Percentiles rank a stretch among this genome's conserved stretches.
Evolutionary conservation across 2,888 invertebrate genomes (phyloP).

Genomic region (Malthinus seriepunctatus): DNA sequence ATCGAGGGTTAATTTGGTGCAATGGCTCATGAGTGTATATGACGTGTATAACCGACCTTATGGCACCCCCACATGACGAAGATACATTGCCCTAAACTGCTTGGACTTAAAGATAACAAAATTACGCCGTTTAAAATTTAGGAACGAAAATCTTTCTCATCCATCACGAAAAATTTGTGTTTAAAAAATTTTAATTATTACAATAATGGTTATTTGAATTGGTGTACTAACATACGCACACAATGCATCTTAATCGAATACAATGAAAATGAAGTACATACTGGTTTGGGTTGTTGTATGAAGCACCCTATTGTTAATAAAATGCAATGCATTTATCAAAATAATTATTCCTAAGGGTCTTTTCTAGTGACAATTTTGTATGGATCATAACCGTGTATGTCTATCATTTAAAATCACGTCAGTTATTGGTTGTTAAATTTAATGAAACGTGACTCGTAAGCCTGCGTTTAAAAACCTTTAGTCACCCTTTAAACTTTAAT

Average conservation of each 20-base stretch:
- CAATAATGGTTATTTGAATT: too few relatives aligned
- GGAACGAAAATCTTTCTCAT: conserved; percentile 1
- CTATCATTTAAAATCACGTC: conserved; percentile 39
- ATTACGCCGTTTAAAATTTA: background rate
- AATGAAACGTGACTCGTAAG: conserved; percentile 48
- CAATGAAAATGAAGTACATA: conserved; percentile 1
- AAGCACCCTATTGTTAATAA: conserved; percentile 11
- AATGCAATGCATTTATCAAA: conserved; percentile 10
- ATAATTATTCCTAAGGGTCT: conserved; percentile 13
- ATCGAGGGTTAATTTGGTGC: conserved; percentile 31
- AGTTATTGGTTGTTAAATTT: conserved; percentile 41
- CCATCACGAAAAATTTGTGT: background rate
- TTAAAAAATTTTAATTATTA: background rate
- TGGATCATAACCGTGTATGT: conserved; percentile 21
- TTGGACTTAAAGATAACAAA: conserved; percentile 21
- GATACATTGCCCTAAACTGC: conserved; percentile 29
- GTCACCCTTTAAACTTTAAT: conserved; percentile 40
- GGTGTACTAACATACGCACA: too few relatives aligned
- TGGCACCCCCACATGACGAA: conserved; percentile 33
- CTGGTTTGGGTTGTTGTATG: background rate
- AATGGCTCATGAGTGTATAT: conserved; percentile 36
- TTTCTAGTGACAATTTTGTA: conserved; percentile 19
- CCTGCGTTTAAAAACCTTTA: conserved; percentile 44
- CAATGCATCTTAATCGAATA: background rate
- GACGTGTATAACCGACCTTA: conserved; percentile 30